Evolutionary conservation across 2,797 vertebrate species (phyloP).

Genomic region (Lophotriccus pileatus): DNA sequence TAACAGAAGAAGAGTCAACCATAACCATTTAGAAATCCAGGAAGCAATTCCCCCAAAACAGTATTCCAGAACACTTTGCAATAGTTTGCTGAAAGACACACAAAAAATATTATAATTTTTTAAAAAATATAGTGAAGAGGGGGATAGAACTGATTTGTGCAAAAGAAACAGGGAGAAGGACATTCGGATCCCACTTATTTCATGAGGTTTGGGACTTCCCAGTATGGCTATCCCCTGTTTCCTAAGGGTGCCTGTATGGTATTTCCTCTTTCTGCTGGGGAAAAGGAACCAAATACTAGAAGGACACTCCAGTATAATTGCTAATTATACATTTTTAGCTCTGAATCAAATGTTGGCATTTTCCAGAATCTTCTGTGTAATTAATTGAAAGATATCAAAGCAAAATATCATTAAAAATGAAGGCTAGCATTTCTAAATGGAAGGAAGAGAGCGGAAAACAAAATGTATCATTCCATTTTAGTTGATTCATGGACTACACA

Average conservation of each 20-base stretch:
- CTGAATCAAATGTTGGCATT: not conserved
- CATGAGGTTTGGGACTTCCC: not conserved
- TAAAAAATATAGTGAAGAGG: not conserved
- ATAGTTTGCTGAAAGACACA: not conserved
- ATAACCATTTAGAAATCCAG: not conserved
- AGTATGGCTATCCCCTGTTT: accelerated
- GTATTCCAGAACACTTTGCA: not conserved
- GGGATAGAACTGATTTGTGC: not conserved
- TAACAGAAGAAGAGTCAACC: not conserved
- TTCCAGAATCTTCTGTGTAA: not conserved
- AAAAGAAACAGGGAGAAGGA: not conserved
- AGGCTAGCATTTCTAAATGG: not conserved
- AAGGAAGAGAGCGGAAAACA: not conserved
- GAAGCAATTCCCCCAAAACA: not conserved
- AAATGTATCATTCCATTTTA: not conserved
- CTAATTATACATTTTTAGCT: not conserved
- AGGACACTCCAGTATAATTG: not conserved
- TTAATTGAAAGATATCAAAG: not conserved
- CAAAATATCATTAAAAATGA: not conserved
- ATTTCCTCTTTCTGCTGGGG: not conserved
- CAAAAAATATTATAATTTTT: not conserved
- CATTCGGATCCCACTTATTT: not conserved
- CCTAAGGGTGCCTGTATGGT: not conserved
- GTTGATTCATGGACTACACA: not conserved
- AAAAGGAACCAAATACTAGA: not conserved